These are phyloP conservation scores for Paracanthobrama guichenoti DNA, from an alignment of 2,113 vertebrate species.

Conservation along the genomic window DNA sequence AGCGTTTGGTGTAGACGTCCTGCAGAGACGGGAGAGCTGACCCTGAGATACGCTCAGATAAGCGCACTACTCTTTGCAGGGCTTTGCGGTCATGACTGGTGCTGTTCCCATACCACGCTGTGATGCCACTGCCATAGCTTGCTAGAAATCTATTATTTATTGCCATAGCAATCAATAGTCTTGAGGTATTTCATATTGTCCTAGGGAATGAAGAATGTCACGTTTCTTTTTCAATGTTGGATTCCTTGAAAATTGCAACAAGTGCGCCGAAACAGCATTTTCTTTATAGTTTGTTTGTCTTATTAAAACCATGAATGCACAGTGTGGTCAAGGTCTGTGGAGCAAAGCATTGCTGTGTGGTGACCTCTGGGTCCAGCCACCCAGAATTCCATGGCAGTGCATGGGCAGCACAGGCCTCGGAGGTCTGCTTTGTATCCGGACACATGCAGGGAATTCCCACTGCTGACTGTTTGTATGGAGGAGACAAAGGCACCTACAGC, in stretches of 20 bases:
- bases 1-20: too few species aligned
- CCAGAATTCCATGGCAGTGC: conserved; percentile 9
- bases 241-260: not conserved
- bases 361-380: conserved; percentile 15
- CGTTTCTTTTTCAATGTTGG: not conserved
- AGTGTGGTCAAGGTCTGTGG: not conserved
- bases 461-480: not conserved
- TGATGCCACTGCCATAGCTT: too few species aligned
- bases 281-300: not conserved
- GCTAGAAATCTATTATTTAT: not conserved
- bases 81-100: too few species aligned
- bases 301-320: not conserved
- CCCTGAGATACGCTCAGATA: too few species aligned
- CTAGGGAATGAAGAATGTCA: not conserved
- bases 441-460: not conserved
- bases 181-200: not conserved
- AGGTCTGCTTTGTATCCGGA: conserved; percentile 12
- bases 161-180: not conserved
- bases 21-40: too few species aligned
- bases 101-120: too few species aligned
- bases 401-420: not conserved
- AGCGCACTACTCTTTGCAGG: too few species aligned
- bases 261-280: not conserved
- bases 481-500: conserved; percentile 20
- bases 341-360: not conserved